Evolutionary conservation across 2,113 vertebrate genomes (phyloP).

Genomic region (Corythoichthys haematopterus): DNA sequence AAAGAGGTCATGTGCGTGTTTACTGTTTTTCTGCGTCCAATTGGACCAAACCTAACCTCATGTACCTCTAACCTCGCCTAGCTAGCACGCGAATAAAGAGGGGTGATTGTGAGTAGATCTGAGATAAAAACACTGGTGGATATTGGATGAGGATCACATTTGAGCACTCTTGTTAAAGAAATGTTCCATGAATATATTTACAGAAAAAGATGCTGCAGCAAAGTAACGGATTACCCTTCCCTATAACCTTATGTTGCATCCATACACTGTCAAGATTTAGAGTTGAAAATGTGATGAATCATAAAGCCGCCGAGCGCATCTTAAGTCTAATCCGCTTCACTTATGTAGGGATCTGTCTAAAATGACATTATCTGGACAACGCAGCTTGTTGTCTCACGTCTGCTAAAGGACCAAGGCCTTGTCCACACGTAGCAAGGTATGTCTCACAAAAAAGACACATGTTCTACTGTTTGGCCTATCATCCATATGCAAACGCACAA

Average conservation of each 20-base stretch:
- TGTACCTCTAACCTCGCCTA: conserved; percentile 45
- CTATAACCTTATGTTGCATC: conserved; percentile 19
- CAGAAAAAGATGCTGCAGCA: conserved; percentile 2
- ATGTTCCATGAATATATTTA: conserved; percentile 1
- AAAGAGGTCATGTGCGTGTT: conserved; percentile 13
- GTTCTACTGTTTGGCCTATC: too few relatives aligned
- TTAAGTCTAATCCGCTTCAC: conserved; percentile 8
- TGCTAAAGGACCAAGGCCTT: neutral
- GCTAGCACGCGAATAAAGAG: conserved; percentile 7
- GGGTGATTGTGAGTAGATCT: conserved; percentile 9
- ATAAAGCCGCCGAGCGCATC: neutral
- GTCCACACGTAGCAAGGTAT: too few relatives aligned
- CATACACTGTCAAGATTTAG: neutral
- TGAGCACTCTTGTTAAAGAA: neutral
- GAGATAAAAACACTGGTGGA: neutral
- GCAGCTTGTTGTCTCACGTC: conserved; percentile 8
- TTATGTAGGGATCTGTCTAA: neutral
- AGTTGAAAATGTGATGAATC: conserved; percentile 1
- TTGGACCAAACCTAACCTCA: conserved; percentile 36
- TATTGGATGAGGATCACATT: neutral
- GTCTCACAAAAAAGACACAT: too few relatives aligned
- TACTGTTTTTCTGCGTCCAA: conserved; percentile 12
- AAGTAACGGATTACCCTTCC: conserved; percentile 25
- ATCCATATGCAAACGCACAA: too few relatives aligned
- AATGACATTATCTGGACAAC: neutral